Evolutionary conservation across 53 echinoderm and acorn worm genomes (phyloP), one percentile per base, ranked within the genome.

Genomic region (Pentamera pediparva): DNA sequence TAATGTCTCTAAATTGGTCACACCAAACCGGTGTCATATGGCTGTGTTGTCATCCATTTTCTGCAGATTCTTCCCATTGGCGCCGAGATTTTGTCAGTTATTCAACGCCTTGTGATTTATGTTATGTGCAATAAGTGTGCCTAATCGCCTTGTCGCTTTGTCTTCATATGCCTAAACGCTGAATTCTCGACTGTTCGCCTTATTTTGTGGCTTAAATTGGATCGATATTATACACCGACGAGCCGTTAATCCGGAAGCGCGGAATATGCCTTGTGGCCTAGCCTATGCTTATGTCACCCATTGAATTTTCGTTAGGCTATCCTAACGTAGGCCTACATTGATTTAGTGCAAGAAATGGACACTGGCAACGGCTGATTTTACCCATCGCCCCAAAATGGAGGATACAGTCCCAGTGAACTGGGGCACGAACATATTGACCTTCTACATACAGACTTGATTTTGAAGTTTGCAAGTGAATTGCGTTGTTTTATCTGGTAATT

Each of bases 21-120:
- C 34, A 32, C 19, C 34, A 67, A 67, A 67, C 29, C 41, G 67
- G 67, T 67, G 67, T 67, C 67, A 67, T 67, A 67, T 67, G 67
- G 67, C 17, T 41, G 67, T 67, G 67, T 43, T 67, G 45, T 38
- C 43, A 67, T 21, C 67, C 40, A 41, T 39, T 67, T 41, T 12
- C 48, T 28, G 29, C 43, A 39, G 45, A 67, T 67, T 47, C 45
- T 26, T 43, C 45, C 41, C 43, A 41, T 67, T 67, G 67, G 30
- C 28, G 30, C 30, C 39, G 18, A 15, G 5, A 43, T 67, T 67
- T 67, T 45, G 67, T 41, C 67, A 41, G 45, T 67, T 45, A 43
- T 40, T 40, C 47, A 6, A 18, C 24, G 41, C 45, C 67, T 67
- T 67, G n/a, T 47, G 67, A 29, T 27, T 43, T 15, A 39, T 67